Conservation (phyloP, 2,113 vertebrate species). For the Strix aluco region DNA sequence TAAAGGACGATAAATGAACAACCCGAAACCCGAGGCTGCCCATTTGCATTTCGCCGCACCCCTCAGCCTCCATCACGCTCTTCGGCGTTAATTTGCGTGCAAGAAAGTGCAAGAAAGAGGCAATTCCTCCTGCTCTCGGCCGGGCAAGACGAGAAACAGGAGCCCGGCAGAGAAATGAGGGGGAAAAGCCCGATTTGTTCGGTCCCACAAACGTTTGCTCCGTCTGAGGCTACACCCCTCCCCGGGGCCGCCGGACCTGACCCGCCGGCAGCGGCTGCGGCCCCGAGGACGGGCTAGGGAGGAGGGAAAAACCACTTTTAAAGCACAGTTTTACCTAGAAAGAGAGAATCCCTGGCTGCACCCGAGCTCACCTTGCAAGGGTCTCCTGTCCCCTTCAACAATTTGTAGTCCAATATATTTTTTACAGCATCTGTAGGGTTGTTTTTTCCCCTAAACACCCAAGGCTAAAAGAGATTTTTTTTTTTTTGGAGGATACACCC, state of each 20-base stretch:
- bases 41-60: neutral
- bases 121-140: neutral
- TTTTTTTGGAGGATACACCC: too few species aligned
- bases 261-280: neutral
- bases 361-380: neutral
- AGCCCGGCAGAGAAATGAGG: neutral
- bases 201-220: fast-evolving
- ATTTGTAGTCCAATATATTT: neutral
- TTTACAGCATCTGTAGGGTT: neutral
- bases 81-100: neutral
- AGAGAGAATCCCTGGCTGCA: neutral
- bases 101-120: neutral
- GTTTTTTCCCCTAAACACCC: neutral
- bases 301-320: neutral
- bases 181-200: fast-evolving
- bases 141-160: neutral
- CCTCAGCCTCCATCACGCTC: neutral
- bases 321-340: neutral
- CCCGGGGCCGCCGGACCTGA: neutral
- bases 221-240: neutral
- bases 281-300: neutral
- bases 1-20: neutral
- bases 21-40: neutral
- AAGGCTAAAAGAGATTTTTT: neutral
- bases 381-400: too few species aligned